A percentile compares a stretch with the other conserved stretches of the same genome.
These are phyloP conservation scores for Eulemur macaco DNA, from an alignment of 2,113 vertebrate genomes.

Conservation along the genomic window DNA sequence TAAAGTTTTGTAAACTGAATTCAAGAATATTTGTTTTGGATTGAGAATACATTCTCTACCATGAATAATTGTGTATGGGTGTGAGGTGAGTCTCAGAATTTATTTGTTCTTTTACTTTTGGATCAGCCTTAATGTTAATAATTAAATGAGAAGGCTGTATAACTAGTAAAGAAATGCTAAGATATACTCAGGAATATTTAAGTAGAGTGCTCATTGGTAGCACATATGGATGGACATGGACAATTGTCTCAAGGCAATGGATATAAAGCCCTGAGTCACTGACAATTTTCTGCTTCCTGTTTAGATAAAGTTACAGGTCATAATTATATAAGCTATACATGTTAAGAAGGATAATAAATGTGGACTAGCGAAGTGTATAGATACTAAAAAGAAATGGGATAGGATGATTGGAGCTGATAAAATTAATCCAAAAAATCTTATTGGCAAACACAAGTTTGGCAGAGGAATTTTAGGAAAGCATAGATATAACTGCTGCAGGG, in stretches of 20 bases:
- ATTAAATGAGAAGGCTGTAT: background rate
- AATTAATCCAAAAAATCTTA: conserved; percentile 2
- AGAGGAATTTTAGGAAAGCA: background rate
- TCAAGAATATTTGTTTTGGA: background rate
- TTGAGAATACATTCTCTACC: background rate
- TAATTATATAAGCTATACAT: background rate
- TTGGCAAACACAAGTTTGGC: background rate
- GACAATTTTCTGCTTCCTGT: background rate
- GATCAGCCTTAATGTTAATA: background rate
- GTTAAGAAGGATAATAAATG: background rate
- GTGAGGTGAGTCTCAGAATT: background rate
- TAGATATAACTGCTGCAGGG: background rate
- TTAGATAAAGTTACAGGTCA: background rate
- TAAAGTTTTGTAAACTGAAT: background rate
- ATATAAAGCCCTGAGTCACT: background rate
- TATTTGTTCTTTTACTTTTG: background rate
- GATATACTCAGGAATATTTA: background rate
- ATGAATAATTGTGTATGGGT: background rate
- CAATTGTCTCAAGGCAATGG: background rate
- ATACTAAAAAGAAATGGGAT: conserved; percentile 11
- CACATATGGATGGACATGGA: background rate
- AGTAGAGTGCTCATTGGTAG: background rate
- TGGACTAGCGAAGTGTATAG: background rate
- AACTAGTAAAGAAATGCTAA: background rate
- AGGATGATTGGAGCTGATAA: background rate